These are phyloP conservation scores for Collichthys lucidus DNA, from an alignment of 2,113 vertebrate species.

Conservation along the genomic window DNA sequence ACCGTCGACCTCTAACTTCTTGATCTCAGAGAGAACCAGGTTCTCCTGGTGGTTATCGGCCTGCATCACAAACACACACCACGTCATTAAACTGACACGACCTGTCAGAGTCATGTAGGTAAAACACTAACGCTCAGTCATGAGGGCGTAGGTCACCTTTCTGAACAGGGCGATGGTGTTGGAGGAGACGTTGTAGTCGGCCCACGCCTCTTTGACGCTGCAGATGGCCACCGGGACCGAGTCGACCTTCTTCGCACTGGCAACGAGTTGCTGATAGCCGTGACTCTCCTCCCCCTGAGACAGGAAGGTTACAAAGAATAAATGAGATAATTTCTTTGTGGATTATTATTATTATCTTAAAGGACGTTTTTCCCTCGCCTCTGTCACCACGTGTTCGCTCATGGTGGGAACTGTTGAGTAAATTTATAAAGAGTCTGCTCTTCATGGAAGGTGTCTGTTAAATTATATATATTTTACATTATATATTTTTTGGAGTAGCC, in stretches of 20 bases:
- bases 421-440: no score
- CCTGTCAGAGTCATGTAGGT: neutral
- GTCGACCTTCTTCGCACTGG: slow-evolving; percentile 71
- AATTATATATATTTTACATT: no score
- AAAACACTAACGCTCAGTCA: neutral
- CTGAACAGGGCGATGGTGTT: slow-evolving; percentile 89
- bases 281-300: slow-evolving; percentile 84
- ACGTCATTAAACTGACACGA: neutral
- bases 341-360: neutral
- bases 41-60: slow-evolving; percentile 87
- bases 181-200: slow-evolving; percentile 80
- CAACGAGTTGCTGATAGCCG: slow-evolving; percentile 80
- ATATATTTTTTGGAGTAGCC: neutral
- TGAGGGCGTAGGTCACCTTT: slow-evolving; percentile 78
- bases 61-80: slow-evolving; percentile 77
- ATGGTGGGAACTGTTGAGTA: no score
- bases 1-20: slow-evolving; percentile 82
- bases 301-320: neutral
- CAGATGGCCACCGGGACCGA: slow-evolving; percentile 87
- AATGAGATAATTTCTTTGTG: neutral
- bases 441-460: no score
- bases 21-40: slow-evolving; percentile 74
- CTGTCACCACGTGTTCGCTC: no score
- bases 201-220: slow-evolving; percentile 82
- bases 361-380: no score